Conservation (phyloP, 2,113 vertebrate genomes). For the Dissostichus mawsoni region DNA sequence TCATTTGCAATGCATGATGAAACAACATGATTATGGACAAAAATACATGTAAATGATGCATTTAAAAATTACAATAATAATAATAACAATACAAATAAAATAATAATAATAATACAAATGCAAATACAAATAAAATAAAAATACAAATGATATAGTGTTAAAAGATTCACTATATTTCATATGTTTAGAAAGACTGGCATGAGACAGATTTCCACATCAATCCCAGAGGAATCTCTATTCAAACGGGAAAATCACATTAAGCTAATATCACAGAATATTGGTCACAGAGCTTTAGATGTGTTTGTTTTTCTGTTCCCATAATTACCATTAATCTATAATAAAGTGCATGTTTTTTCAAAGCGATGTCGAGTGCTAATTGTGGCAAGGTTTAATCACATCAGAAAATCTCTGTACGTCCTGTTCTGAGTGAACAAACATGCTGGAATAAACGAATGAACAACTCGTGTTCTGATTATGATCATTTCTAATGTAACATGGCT, state of each 20-base stretch:
- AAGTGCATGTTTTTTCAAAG: constrained; percentile 47
- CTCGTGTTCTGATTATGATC: constrained; percentile 17
- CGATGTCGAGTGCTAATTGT: constrained; percentile 12
- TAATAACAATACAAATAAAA: no score
- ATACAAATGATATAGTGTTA: no score
- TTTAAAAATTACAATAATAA: background rate
- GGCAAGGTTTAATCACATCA: constrained; percentile 50
- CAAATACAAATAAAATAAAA: no score
- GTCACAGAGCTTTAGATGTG: constrained; percentile 29
- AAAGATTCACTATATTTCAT: constrained; percentile 39
- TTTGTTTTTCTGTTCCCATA: constrained; percentile 61
- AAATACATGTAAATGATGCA: background rate
- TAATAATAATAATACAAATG: no score
- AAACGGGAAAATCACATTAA: constrained; percentile 44
- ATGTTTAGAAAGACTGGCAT: constrained; percentile 53
- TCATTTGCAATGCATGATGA: background rate
- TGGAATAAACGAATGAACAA: constrained; percentile 6
- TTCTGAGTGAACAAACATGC: constrained; percentile 33
- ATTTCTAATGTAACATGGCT: background rate
- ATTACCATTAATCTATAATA: constrained; percentile 68
- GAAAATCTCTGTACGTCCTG: constrained; percentile 5
- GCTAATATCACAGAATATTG: constrained; percentile 49
- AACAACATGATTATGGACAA: constrained; percentile 1
- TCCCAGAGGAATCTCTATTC: constrained; percentile 4
- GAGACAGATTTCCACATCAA: constrained; percentile 50